Percentiles rank a stretch among this genome's conserved stretches.
Evolutionary conservation across 2,888 invertebrate species (phyloP).

Genomic region (Lycophotia porphyrea): DNA sequence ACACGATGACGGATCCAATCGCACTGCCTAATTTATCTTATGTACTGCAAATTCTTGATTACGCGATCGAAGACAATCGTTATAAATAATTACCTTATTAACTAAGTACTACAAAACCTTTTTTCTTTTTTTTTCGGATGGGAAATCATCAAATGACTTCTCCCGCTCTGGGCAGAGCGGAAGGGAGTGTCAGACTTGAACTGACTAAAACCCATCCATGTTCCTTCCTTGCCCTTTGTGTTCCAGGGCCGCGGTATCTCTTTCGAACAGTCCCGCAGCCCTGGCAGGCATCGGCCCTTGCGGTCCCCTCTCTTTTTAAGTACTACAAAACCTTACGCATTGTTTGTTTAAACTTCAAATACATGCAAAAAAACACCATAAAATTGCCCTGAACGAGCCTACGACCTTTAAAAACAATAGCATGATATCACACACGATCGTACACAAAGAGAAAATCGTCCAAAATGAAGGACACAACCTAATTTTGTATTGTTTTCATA

Average conservation of each 20-base stretch:
- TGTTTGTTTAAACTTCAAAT: conserved; percentile 36
- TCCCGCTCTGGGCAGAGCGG: no score
- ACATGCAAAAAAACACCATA: conserved; percentile 50
- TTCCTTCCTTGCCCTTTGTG: no score
- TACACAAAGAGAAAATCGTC: conserved; percentile 61
- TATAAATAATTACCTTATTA: not conserved
- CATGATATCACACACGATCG: conserved; percentile 53
- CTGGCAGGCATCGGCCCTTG: no score
- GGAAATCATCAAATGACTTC: no score
- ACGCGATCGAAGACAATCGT: not conserved
- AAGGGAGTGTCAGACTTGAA: no score
- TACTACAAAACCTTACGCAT: conserved; percentile 29
- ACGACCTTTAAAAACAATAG: conserved; percentile 66
- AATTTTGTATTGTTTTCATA: conserved; percentile 65
- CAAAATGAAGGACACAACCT: conserved; percentile 61
- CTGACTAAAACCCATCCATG: no score
- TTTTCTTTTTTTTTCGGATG: no score
- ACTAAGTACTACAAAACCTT: conserved; percentile 22
- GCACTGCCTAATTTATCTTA: not conserved
- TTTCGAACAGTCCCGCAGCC: no score
- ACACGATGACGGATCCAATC: not conserved
- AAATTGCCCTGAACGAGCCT: conserved; percentile 47
- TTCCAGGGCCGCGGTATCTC: no score
- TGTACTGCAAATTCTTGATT: not conserved
- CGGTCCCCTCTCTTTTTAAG: no score